A percentile compares a stretch with the other conserved stretches of the same genome.
Conservation (phyloP, 2,113 vertebrate genomes). For the Murina feae region DNA sequence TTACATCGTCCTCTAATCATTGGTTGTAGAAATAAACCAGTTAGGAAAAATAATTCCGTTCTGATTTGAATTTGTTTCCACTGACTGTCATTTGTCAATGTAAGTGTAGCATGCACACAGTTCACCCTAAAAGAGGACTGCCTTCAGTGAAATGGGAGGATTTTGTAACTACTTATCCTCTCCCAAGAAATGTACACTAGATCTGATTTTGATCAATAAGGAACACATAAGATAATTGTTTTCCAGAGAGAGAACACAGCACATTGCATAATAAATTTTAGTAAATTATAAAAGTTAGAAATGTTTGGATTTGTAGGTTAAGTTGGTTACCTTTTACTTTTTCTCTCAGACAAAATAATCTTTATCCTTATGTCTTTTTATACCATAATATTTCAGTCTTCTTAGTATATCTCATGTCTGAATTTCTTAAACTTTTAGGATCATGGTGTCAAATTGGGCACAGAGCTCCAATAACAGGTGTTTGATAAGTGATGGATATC, state of each 20-base stretch:
- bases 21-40: background rate
- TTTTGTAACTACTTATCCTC: background rate
- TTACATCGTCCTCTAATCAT: background rate
- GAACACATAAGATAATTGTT: background rate
- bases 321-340: background rate
- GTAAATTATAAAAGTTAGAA: background rate
- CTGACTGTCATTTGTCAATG: background rate
- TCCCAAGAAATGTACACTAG: background rate
- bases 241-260: background rate
- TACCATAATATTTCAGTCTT: background rate
- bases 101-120: background rate
- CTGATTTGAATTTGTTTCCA: background rate
- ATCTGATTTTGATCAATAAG: background rate
- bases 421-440: background rate
- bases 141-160: background rate
- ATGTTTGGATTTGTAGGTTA: background rate
- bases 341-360: background rate
- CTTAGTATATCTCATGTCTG: background rate
- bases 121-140: background rate
- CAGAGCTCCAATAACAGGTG: background rate
- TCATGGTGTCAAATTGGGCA: background rate
- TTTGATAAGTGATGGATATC: background rate
- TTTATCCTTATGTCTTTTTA: background rate
- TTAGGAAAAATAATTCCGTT: background rate
- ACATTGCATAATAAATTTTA: background rate